phyloP scores from a whole-genome alignment of 2,888 invertebrate species.

The Octodonta nipae region DNA sequence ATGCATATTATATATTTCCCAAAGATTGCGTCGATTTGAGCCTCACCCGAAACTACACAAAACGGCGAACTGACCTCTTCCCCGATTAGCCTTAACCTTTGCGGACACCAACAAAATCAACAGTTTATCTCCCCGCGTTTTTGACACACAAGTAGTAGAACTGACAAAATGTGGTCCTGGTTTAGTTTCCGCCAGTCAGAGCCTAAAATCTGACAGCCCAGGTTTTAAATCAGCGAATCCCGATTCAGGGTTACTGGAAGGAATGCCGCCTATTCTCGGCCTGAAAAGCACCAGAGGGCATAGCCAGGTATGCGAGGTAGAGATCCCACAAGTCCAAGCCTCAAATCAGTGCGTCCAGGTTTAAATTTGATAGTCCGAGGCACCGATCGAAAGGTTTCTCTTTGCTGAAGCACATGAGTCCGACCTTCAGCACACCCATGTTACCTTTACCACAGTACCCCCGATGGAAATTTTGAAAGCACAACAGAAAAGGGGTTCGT shows the following conservation, averaged over 20 bases:
- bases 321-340: conserved; percentile 15
- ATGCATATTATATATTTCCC: no score
- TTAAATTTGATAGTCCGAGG: conserved; percentile 15
- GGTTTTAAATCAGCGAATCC: conserved; percentile 20
- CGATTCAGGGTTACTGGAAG: conserved; percentile 15
- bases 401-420: conserved; percentile 8
- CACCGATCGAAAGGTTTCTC: conserved; percentile 15
- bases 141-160: conserved; percentile 34
- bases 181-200: conserved; percentile 24
- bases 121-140: conserved; percentile 40
- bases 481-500: conserved; percentile 18
- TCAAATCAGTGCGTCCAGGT: conserved; percentile 17
- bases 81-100: conserved; percentile 43
- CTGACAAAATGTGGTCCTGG: conserved; percentile 22
- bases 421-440: not conserved
- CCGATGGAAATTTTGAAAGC: conserved; percentile 14
- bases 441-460: no score
- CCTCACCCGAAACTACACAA: conserved; percentile 36
- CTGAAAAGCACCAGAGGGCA: conserved; percentile 17
- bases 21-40: conserved; percentile 41
- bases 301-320: conserved; percentile 18
- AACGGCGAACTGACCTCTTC: conserved; percentile 28
- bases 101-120: conserved; percentile 54
- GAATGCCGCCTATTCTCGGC: conserved; percentile 11
- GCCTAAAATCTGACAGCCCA: conserved; percentile 20